Base-by-base conservation (phyloP, 2,797 vertebrate species). In the Podarcis lilfordi region DNA sequence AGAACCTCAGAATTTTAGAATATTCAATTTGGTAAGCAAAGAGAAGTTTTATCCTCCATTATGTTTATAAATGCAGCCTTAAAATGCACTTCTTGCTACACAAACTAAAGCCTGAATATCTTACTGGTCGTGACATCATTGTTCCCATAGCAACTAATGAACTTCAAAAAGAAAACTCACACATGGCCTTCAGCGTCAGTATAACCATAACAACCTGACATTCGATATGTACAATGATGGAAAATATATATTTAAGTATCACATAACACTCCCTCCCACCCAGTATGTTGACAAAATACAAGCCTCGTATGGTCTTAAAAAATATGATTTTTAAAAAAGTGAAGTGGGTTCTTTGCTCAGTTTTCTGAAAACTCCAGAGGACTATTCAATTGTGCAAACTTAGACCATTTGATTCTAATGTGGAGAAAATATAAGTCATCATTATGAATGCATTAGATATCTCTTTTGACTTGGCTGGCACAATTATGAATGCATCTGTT, bases 141-240 rank as follows among this genome's bases (percentile, higher is more conserved):
- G 88, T 92, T 95, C 91, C 92, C 29, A 43, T 90, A 74, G 80
- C 17, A 92, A 91, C 74, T 90, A 93, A 89, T 75, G 40, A 88
- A 86, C 87, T 45, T 87, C 50, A 78, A 72, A 94, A 89, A 88
- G 25, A 82, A 74, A 43, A 2, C 88, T 90, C 88, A 64, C 37
- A 84, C 8, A 45, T 87, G 86, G 64, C 69, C 82, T 89, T 91
- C 91, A 91, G 76, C 79, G 85, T 89, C 81, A 87, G 9, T 78
- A 91, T 94, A 93, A 92, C 82, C 91, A 92, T 91, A 89, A 91
- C 82, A 94, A 94, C 90, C 35, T 92, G 80, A 87, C 87, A 61
- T 92, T 92, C 92, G 83, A 86, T 84, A 79, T 85, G 35, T 61
- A 86, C 89, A 27, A 77, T 74, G 37, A 82, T 86, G 88, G 90